Evolutionary conservation across 2,113 vertebrate genomes (phyloP).

Genomic region (Choloepus hoffmanni): DNA sequence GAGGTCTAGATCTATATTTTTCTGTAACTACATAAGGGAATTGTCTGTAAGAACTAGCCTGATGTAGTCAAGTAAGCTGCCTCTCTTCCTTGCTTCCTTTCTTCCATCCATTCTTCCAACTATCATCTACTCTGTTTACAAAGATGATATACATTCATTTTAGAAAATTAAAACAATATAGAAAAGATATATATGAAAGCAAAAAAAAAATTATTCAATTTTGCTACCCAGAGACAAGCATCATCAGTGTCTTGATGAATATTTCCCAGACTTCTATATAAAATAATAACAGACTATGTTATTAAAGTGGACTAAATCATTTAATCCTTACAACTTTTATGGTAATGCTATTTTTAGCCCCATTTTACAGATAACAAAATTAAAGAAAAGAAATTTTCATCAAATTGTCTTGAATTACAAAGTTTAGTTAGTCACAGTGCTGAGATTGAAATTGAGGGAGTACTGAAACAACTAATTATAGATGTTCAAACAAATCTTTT

Average conservation of each 20-base stretch:
- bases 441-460: neutral
- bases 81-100: neutral
- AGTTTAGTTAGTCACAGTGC: neutral
- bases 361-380: neutral
- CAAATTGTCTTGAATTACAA: constrained; percentile 23
- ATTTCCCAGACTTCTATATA: neutral
- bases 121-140: constrained; percentile 12
- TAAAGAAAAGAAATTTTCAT: neutral
- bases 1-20: neutral
- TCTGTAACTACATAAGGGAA: constrained; percentile 1
- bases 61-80: neutral
- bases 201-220: constrained; percentile 17
- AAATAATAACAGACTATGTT: neutral
- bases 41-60: neutral
- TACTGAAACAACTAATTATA: neutral
- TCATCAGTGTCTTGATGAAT: neutral
- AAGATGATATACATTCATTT: neutral
- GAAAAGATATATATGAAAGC: neutral
- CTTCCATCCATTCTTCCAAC: neutral
- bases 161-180: neutral
- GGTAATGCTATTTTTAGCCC: neutral
- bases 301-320: neutral
- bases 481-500: no score
- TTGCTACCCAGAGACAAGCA: neutral
- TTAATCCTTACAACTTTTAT: neutral